Conservation (phyloP, 2,113 vertebrate genomes). For the Megaleporinus macrocephalus region DNA sequence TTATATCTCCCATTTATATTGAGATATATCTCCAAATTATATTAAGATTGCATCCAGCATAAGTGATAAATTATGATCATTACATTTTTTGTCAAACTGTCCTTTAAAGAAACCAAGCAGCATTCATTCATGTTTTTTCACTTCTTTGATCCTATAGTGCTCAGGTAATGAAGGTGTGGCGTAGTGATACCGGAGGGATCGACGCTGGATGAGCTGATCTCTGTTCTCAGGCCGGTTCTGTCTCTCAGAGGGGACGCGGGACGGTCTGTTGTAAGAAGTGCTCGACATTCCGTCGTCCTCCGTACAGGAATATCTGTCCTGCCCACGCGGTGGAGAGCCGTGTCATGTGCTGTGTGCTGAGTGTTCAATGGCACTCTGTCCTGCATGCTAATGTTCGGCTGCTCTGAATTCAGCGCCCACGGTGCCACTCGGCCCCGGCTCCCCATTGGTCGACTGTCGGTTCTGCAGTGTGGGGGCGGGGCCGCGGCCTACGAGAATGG, state of each 20-base stretch:
- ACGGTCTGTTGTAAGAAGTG: not conserved
- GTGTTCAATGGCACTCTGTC: slow-evolving; percentile 34
- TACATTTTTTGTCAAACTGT: too few relatives aligned
- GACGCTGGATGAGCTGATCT: too few relatives aligned
- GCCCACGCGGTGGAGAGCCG: not conserved
- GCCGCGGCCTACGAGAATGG: not conserved
- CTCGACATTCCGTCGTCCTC: slow-evolving; percentile 36
- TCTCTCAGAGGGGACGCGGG: not conserved
- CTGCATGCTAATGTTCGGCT: slow-evolving; percentile 23
- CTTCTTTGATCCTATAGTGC: too few relatives aligned
- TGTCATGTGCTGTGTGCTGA: slow-evolving; percentile 17
- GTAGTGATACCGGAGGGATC: too few relatives aligned
- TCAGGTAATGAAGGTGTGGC: too few relatives aligned
- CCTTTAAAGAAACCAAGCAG: too few relatives aligned
- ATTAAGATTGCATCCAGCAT: too few relatives aligned
- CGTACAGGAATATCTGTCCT: slow-evolving; percentile 19
- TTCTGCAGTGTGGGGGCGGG: not conserved
- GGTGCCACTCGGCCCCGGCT: not conserved
- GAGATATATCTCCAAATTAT: too few relatives aligned
- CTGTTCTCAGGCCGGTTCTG: not conserved
- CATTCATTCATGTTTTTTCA: too few relatives aligned
- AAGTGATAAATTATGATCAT: too few relatives aligned
- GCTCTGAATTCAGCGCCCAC: slow-evolving; percentile 14
- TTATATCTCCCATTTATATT: too few relatives aligned
- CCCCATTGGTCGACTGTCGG: slow-evolving; percentile 7